Conservation (phyloP, 2,113 vertebrate species). For the Arothron firmamentum region DNA sequence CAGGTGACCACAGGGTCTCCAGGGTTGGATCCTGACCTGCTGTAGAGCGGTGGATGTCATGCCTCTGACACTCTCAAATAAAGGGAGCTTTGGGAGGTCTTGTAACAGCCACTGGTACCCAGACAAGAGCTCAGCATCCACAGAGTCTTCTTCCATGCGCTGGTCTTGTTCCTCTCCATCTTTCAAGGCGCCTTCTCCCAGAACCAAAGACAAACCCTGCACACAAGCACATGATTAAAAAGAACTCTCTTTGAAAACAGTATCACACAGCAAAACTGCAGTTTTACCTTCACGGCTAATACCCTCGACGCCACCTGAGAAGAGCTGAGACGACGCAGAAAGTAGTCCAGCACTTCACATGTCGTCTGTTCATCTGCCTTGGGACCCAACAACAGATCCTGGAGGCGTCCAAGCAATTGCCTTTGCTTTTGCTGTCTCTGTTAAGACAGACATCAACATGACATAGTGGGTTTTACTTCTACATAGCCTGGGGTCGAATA, state of each 20-base stretch:
- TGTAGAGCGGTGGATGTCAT: constrained; percentile 90
- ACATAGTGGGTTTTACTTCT: not conserved
- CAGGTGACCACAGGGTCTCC: not conserved
- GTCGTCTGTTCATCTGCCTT: constrained; percentile 96
- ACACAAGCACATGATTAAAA: not conserved
- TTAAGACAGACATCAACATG: not conserved
- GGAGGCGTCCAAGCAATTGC: constrained; percentile 90
- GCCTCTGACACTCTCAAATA: constrained; percentile 88
- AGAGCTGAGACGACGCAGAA: constrained; percentile 91
- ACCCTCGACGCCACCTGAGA: constrained; percentile 93
- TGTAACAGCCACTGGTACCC: constrained; percentile 93
- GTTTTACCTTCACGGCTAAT: constrained; percentile 92
- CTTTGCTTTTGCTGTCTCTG: constrained; percentile 95
- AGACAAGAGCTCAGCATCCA: constrained; percentile 81
- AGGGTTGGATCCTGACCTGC: constrained; percentile 76
- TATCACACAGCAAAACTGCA: not conserved
- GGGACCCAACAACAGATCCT: constrained; percentile 91
- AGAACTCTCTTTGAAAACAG: not conserved
- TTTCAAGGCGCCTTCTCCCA: constrained; percentile 84
- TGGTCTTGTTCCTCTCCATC: constrained; percentile 91
- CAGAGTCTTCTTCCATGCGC: constrained; percentile 88
- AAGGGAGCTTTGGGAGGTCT: constrained; percentile 87
- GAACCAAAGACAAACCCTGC: constrained; percentile 91
- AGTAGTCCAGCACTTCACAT: constrained; percentile 96
- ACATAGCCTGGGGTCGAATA: not conserved